phyloP scores from a whole-genome alignment of 2,888 invertebrate species.

The Notocelia uddmanniana region DNA sequence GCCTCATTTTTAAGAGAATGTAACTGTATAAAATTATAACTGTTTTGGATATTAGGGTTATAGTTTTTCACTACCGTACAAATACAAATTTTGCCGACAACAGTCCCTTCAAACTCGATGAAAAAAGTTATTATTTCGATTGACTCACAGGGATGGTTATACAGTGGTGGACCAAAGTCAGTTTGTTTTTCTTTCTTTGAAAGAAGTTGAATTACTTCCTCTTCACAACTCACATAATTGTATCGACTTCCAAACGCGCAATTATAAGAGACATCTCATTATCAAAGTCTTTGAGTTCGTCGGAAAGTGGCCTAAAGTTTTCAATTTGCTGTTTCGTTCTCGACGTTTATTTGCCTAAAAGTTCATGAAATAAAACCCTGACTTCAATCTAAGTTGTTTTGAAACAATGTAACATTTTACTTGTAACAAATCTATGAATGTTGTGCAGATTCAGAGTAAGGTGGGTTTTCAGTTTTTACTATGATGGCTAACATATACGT shows the following conservation, averaged over 20 bases:
- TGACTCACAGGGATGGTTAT: background rate
- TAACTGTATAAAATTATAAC: no score
- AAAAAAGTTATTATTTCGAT: background rate
- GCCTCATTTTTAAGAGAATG: no score
- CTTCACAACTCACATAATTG: slow-evolving; percentile 26
- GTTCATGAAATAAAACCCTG: slow-evolving; percentile 19
- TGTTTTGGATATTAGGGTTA: no score
- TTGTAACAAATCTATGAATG: no score
- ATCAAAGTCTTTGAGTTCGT: slow-evolving; percentile 7
- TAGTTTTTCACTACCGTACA: no score
- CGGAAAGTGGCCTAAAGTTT: slow-evolving; percentile 29
- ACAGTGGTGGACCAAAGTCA: background rate
- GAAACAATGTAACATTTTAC: background rate
- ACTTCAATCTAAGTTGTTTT: slow-evolving; percentile 18
- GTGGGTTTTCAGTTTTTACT: no score
- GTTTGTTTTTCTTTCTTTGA: slow-evolving; percentile 24
- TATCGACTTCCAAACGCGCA: slow-evolving; percentile 28
- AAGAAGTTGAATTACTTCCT: slow-evolving; percentile 22
- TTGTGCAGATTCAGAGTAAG: no score
- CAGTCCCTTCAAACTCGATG: no score
- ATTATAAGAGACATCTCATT: slow-evolving; percentile 35
- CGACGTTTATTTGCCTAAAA: slow-evolving; percentile 31
- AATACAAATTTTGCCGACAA: no score
- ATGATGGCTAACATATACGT: no score
- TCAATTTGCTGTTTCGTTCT: slow-evolving; percentile 37